Base-by-base conservation (phyloP, 2,113 vertebrate genomes). In the Phoenicopterus ruber region DNA sequence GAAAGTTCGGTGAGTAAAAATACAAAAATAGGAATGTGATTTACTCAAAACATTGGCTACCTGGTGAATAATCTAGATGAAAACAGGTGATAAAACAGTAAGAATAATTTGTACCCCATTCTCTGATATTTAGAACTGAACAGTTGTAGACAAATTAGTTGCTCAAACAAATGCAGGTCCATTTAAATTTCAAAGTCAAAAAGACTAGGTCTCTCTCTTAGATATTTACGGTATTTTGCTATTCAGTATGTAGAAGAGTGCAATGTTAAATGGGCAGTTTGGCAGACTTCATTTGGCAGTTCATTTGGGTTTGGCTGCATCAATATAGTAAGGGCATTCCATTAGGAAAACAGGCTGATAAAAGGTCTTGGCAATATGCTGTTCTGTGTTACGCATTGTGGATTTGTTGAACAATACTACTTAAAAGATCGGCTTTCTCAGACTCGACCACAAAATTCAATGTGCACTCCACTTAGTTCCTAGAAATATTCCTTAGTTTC, bases 1-100 rank as follows among this genome's bases (percentile, higher is more conserved):
- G 90, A 96, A 96, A 97, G 72, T 94, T 88, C 91, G 78, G 82
- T 55, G 40, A 77, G 42, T 92, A 93, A 97, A 97, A 97, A 88
- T 74, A 95, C 13, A 90, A 76, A 52, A 92, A 32, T 6, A 61
- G 10, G 13, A 82, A 83, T 59, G 74, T 52, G 83, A 94, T 95
- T 95, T 97, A n/a, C 24, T 79, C 63, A 96, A 96, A 96, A 81
- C 82, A 57, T 70, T 95, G 95, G 79, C 31, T 91, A 93, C 50
- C 25, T 93, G 81, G 72, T 91, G 85, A 96, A 96, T 71, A 81
- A 82, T 38, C 50, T 71, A 29, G 40, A 79, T 82, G 86, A 66
- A 73, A 84, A 26, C 7, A 65, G 16, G 72, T 28, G 28, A 46
- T 76, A 70, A 90, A 42, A 42, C 42, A 42, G 13, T 52, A 94